Evolutionary conservation across 2,888 invertebrate species (phyloP), one percentile per base, ranked within the genome.

Genomic region (Eudasyphora cyanicolor): DNA sequence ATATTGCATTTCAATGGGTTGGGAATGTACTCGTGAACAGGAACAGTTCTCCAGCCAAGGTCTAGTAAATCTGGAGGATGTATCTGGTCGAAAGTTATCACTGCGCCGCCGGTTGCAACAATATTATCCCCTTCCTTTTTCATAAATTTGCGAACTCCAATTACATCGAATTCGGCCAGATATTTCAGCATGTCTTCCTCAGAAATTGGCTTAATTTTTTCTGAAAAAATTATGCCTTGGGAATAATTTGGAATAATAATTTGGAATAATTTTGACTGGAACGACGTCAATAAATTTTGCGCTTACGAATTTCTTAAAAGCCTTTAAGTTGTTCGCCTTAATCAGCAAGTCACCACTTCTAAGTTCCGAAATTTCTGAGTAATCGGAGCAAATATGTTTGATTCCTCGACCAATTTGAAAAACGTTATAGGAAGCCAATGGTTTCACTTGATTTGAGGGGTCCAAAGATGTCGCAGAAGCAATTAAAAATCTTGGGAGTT

Each of bases 121-220:
- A 19, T 32, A 5, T 67, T 45, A 14, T 38, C 35, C n/a, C 19
- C 21, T 67, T 67, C 67, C 27, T 35, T 67, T 67, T 27, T 67
- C 0, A 27, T 67, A 10, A 67, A 42, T 38, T 67, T 67, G 0
- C 24, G 35, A 4, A 67, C 14, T 14, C 45, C 67, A 4, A 38
- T 7, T 5, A 45, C 67, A 4, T 42, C n/a, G 6, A 42, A 42
- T 10, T 57, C 27, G 21, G 24, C 7, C 1, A 67, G 67, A 24
- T 14, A 32, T 14, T 12, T 6, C 14, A 24, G n/a, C 7, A 67
- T 14, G 24, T 67, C 45, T 24, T 67, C 67, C 24, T 67, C 19
- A 17, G 24, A 5, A 24, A 67, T 45, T 3, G 10, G 14, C 3
- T 8, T 45, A 3, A 45, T 45, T 45, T 45, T 45, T 3, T 45